phyloP scores from a whole-genome alignment of 2,888 invertebrate genomes.

The Tribolium freemani region DNA sequence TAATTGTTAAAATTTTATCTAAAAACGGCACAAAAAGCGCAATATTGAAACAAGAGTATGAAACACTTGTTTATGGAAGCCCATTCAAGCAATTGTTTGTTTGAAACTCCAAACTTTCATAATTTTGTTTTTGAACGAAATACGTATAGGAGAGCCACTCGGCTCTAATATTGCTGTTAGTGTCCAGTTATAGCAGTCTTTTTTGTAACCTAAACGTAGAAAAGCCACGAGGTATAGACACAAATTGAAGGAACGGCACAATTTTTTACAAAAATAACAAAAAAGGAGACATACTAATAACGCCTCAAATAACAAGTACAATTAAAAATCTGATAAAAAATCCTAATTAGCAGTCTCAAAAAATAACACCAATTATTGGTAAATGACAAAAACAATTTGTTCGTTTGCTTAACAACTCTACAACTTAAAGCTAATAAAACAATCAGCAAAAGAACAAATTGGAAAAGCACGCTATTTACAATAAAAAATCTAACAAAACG shows the following conservation, averaged over 20 bases:
- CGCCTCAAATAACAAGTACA: conserved; percentile 13
- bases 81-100: too few relatives aligned
- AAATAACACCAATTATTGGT: conserved; percentile 26
- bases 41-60: too few relatives aligned
- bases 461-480: conserved; percentile 9
- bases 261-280: conserved; percentile 24
- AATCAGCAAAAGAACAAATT: conserved; percentile 14
- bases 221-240: neutral
- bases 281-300: neutral
- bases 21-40: too few relatives aligned
- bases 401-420: conserved; percentile 10
- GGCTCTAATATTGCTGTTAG: too few relatives aligned
- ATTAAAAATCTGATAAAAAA: conserved; percentile 19
- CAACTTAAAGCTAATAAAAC: neutral
- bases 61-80: too few relatives aligned
- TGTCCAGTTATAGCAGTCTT: too few relatives aligned
- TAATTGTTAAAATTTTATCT: too few relatives aligned
- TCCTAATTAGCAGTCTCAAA: conserved; percentile 40
- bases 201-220: too few relatives aligned
- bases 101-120: too few relatives aligned
- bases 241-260: neutral
- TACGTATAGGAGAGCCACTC: too few relatives aligned
- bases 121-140: too few relatives aligned
- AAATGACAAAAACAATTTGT: conserved; percentile 20
- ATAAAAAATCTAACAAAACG: neutral